These are phyloP conservation scores for Nymphalis c-album DNA, from an alignment of 2,888 invertebrate genomes.

Conservation along the genomic window DNA sequence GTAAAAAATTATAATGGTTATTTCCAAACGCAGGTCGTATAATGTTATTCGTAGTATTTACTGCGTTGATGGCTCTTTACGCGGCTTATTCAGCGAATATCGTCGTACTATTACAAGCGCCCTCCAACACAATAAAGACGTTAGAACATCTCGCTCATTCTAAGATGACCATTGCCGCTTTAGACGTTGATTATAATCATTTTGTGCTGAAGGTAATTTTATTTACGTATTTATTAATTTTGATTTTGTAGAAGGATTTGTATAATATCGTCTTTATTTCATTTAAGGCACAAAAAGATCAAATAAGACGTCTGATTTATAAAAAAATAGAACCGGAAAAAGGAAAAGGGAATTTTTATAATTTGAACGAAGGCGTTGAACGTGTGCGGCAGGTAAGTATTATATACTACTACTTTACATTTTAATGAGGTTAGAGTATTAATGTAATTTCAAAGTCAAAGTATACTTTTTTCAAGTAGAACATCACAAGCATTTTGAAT, in stretches of 20 bases:
- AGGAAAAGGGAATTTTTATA: slow-evolving; percentile 58
- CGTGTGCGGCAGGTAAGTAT: slow-evolving; percentile 60
- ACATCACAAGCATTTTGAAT: too few relatives aligned
- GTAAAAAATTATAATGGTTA: neutral
- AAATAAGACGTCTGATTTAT: slow-evolving; percentile 52
- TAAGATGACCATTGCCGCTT: slow-evolving; percentile 81
- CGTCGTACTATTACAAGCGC: slow-evolving; percentile 84
- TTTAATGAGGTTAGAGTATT: too few relatives aligned
- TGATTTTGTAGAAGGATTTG: slow-evolving; percentile 35
- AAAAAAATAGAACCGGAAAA: slow-evolving; percentile 62
- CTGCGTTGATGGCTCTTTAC: slow-evolving; percentile 80
- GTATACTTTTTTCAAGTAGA: too few relatives aligned
- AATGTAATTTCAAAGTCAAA: neutral
- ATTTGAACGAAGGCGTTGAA: slow-evolving; percentile 64
- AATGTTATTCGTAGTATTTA: slow-evolving; percentile 57
- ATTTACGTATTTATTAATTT: slow-evolving; percentile 25
- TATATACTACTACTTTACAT: too few relatives aligned
- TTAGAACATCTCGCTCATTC: slow-evolving; percentile 79
- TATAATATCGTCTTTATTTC: neutral
- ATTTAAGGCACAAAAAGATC: slow-evolving; percentile 61
- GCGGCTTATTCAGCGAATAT: slow-evolving; percentile 86
- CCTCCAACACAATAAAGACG: slow-evolving; percentile 80
- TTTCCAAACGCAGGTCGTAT: slow-evolving; percentile 56
- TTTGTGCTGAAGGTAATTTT: slow-evolving; percentile 79
- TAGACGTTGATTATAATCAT: slow-evolving; percentile 82